A percentile compares a stretch with the other conserved stretches of the same genome.
Evolutionary conservation across 1,140 invertebrate species (phyloP).

Genomic region (Leptinotarsa texana): DNA sequence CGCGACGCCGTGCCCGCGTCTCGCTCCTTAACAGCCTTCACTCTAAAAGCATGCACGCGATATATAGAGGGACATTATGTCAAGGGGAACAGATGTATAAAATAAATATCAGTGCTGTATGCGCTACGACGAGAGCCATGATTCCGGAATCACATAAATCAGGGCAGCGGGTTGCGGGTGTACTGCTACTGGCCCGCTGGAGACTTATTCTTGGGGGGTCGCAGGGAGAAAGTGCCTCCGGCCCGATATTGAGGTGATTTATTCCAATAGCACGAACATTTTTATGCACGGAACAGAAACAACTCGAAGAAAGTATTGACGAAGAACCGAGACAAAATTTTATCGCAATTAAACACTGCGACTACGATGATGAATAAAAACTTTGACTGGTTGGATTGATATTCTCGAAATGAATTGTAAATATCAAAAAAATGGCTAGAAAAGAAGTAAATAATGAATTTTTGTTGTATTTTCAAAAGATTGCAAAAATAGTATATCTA

Average conservation of each 20-base stretch:
- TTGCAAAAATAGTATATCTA: no score
- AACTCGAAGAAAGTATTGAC: no score
- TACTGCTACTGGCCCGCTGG: constrained; percentile 22
- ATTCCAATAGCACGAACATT: neutral
- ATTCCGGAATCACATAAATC: constrained; percentile 59
- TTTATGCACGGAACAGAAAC: no score
- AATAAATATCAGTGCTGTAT: constrained; percentile 58
- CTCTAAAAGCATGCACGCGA: constrained; percentile 59
- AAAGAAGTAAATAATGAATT: no score
- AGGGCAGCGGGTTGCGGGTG: constrained; percentile 29
- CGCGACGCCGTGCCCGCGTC: constrained; percentile 43
- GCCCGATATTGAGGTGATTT: constrained; percentile 6
- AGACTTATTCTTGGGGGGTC: constrained; percentile 11
- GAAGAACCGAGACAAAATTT: no score
- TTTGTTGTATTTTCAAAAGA: no score
- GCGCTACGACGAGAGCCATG: constrained; percentile 56
- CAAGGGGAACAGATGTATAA: constrained; percentile 60
- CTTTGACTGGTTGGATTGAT: no score
- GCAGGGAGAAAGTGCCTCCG: constrained; percentile 5
- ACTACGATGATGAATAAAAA: no score
- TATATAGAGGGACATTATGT: constrained; percentile 60
- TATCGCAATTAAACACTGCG: no score
- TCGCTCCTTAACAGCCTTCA: constrained; percentile 57
- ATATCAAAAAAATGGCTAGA: no score
- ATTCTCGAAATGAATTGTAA: no score